Conservation (phyloP, 2,888 invertebrate species). For the Alloscopus bannaensis region DNA sequence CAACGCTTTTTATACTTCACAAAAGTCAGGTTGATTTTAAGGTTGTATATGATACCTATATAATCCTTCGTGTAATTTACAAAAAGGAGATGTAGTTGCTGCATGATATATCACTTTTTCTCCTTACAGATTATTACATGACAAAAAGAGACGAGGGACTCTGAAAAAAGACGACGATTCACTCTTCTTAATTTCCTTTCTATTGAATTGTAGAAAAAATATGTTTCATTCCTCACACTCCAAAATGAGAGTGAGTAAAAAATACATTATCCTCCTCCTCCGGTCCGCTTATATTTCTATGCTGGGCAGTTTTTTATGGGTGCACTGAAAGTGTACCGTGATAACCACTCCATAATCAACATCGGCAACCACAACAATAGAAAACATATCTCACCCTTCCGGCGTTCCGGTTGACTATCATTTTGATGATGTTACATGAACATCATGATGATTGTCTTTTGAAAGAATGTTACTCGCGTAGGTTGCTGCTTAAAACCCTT, state of each 20-base stretch:
- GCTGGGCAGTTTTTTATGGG: background rate
- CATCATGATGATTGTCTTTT: conserved; percentile 37
- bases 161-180: conserved; percentile 66
- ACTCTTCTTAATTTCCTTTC: conserved; percentile 69
- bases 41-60: too few relatives aligned
- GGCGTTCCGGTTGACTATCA: conserved; percentile 61
- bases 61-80: too few relatives aligned
- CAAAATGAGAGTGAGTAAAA: conserved; percentile 41
- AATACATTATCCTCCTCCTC: background rate
- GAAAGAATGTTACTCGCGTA: conserved; percentile 26
- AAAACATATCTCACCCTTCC: conserved; percentile 64
- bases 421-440: conserved; percentile 35
- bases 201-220: conserved; percentile 62
- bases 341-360: conserved; percentile 28
- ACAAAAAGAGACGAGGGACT: too few relatives aligned
- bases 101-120: conserved; percentile 55
- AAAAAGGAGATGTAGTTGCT: conserved; percentile 1
- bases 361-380: conserved; percentile 50
- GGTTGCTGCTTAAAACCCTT: conserved; percentile 7
- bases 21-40: too few relatives aligned
- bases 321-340: too few relatives aligned
- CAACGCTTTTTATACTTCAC: too few relatives aligned
- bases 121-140: conserved; percentile 27
- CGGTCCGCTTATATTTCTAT: conserved; percentile 17
- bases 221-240: conserved; percentile 48